Percentiles rank a stretch among this genome's conserved stretches.
These are phyloP conservation scores for Brachyptera putata DNA, from an alignment of 2,888 invertebrate species.

Conservation along the genomic window DNA sequence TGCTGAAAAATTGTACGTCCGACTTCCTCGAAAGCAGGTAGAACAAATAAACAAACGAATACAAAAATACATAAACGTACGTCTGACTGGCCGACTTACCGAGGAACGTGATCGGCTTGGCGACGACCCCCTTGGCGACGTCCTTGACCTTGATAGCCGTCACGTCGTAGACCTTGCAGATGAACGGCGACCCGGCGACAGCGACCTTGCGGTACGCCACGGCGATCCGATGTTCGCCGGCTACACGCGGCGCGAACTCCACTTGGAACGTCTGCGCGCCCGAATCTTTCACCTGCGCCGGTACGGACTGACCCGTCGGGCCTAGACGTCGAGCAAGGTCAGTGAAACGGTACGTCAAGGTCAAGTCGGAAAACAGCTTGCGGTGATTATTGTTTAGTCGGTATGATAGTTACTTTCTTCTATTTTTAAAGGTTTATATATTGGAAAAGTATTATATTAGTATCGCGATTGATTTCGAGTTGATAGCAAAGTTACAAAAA, in stretches of 20 bases:
- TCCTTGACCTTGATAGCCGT: constrained; percentile 92
- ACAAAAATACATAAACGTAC: too few relatives aligned
- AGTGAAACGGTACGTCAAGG: not conserved
- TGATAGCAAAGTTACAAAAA: too few relatives aligned
- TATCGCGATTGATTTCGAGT: too few relatives aligned
- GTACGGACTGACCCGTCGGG: constrained; percentile 86
- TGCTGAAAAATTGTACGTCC: too few relatives aligned
- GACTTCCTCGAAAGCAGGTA: too few relatives aligned
- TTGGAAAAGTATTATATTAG: too few relatives aligned
- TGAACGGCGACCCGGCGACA: constrained; percentile 89
- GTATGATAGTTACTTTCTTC: too few relatives aligned
- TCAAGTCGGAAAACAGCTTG: too few relatives aligned
- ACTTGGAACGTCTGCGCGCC: constrained; percentile 80
- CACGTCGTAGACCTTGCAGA: constrained; percentile 92
- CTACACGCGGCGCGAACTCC: constrained; percentile 85
- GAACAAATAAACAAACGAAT: too few relatives aligned
- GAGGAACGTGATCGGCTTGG: constrained; percentile 86
- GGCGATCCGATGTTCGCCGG: constrained; percentile 87
- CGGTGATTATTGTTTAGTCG: too few relatives aligned
- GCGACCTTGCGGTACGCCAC: constrained; percentile 73
- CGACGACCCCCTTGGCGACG: constrained; percentile 80
- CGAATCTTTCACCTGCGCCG: constrained; percentile 81
- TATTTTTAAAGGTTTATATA: too few relatives aligned
- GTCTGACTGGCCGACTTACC: too few relatives aligned
- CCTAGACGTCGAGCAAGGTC: constrained; percentile 52